Conservation (phyloP, 2,888 invertebrate species). For the Ypsolopha scabrella region DNA sequence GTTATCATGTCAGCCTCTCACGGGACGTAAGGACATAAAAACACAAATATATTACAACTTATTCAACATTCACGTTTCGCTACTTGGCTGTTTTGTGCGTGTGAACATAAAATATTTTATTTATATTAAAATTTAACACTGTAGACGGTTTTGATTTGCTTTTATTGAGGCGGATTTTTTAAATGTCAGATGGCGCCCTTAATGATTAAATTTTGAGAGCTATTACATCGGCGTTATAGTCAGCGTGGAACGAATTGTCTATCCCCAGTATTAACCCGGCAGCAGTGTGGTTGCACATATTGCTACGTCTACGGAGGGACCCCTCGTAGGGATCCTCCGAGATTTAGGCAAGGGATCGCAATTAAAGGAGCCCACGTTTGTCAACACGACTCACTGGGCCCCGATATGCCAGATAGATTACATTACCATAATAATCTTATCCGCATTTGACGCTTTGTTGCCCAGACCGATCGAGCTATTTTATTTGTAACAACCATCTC, state of each 20-base stretch:
- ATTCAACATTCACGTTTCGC: too few species aligned
- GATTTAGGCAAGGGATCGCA: conserved; percentile 39
- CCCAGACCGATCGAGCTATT: conserved; percentile 2
- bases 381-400: conserved; percentile 25
- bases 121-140: neutral
- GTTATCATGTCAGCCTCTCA: neutral
- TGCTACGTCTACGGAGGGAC: conserved; percentile 16
- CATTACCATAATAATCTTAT: conserved; percentile 19
- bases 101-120: too few species aligned
- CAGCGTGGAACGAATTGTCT: conserved; percentile 57
- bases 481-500: too few species aligned
- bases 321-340: conserved; percentile 20
- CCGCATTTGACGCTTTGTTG: conserved; percentile 11
- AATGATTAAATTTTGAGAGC: conserved; percentile 44
- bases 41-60: neutral
- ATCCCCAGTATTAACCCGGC: conserved; percentile 38
- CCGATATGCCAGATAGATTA: conserved; percentile 16
- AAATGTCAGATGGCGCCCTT: conserved; percentile 34
- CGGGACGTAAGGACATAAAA: neutral
- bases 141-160: neutral
- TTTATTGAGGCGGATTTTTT: conserved; percentile 19
- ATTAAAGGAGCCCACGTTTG: conserved; percentile 46
- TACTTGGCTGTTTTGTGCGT: too few species aligned
- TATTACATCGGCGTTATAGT: conserved; percentile 44
- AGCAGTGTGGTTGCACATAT: conserved; percentile 47